A percentile compares a stretch with the other conserved stretches of the same genome.
Conservation (phyloP, 2,113 vertebrate species). For the Malurus cyaneus region DNA sequence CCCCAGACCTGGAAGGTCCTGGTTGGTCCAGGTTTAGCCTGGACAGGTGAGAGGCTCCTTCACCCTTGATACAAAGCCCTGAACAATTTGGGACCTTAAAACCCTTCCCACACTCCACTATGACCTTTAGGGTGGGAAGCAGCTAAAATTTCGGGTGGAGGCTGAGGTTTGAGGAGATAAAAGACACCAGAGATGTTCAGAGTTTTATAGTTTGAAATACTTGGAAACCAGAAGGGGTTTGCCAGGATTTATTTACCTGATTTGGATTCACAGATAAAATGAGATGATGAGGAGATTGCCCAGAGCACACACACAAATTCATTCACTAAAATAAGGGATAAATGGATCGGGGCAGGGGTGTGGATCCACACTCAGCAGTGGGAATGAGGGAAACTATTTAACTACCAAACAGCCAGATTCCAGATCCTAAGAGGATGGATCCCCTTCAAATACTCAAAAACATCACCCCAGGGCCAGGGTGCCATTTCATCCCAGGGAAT, state of each 20-base stretch:
- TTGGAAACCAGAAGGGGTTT: background rate
- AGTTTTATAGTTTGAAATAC: fast-evolving
- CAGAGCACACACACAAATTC: background rate
- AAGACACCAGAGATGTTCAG: fast-evolving
- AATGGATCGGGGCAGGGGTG: fast-evolving
- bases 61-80: background rate
- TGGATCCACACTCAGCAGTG: background rate
- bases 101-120: background rate
- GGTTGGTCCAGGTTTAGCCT: background rate
- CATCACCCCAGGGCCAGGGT: background rate
- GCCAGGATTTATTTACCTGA: background rate
- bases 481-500: background rate
- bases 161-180: background rate
- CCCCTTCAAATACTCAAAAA: background rate
- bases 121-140: fast-evolving
- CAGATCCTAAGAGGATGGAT: background rate
- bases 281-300: background rate
- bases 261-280: fast-evolving
- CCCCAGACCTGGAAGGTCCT: background rate
- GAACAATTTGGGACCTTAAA: background rate
- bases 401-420: background rate
- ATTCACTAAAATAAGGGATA: background rate
- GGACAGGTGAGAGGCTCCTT: background rate
- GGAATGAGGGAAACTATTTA: background rate
- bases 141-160: background rate